These are phyloP conservation scores for Brachypalpus laphriformis DNA, from an alignment of 2,888 invertebrate species.

Conservation along the genomic window DNA sequence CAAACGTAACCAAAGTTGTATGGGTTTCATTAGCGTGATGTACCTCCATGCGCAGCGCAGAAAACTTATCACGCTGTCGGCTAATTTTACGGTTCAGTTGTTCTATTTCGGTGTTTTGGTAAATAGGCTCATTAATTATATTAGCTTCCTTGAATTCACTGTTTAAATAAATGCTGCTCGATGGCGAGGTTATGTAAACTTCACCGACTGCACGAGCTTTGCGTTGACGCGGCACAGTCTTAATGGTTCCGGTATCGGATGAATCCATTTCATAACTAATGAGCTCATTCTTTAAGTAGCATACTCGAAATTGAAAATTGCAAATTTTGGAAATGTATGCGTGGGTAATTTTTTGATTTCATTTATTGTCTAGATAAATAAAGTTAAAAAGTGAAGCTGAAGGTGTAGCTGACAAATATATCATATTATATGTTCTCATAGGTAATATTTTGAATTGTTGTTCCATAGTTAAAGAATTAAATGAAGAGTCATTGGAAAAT, in stretches of 20 bases:
- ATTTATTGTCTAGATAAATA: constrained; percentile 7
- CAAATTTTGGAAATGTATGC: neutral
- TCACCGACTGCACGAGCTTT: constrained; percentile 82
- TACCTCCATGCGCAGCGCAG: constrained; percentile 77
- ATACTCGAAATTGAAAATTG: constrained; percentile 27
- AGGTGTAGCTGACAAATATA: neutral
- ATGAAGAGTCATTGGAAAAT: neutral
- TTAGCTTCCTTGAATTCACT: constrained; percentile 75
- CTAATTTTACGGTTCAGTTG: constrained; percentile 70
- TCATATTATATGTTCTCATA: neutral
- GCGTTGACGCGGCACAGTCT: constrained; percentile 81
- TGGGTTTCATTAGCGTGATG: constrained; percentile 75
- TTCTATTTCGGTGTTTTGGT: constrained; percentile 78
- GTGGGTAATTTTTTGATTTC: neutral
- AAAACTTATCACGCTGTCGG: constrained; percentile 75
- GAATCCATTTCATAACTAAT: constrained; percentile 57
- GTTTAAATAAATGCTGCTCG: constrained; percentile 81
- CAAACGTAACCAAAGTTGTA: constrained; percentile 79
- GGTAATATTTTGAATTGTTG: neutral
- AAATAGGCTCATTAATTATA: constrained; percentile 79
- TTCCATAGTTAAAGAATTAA: neutral
- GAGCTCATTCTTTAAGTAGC: constrained; percentile 45
- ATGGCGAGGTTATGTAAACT: constrained; percentile 80
- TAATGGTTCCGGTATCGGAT: constrained; percentile 60
- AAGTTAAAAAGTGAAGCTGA: neutral